These are phyloP conservation scores for Odontocerum albicorne DNA, from an alignment of 2,888 invertebrate genomes.

Conservation along the genomic window DNA sequence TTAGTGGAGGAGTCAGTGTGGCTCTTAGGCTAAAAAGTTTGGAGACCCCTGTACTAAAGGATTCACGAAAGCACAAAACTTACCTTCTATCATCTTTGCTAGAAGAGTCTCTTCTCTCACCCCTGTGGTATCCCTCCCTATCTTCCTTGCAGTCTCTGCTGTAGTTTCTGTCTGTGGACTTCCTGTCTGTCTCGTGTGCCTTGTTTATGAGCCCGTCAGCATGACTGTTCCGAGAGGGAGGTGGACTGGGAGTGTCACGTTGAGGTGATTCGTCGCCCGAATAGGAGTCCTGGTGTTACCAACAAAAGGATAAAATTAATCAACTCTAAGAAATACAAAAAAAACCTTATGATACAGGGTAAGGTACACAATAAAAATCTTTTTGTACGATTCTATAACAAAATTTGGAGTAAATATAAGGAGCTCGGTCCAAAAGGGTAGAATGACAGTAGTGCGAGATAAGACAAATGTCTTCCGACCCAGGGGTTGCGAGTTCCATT, in stretches of 20 bases:
- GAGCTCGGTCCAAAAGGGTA: no score
- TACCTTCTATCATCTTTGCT: conserved; percentile 7
- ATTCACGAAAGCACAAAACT: no score
- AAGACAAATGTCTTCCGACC: no score
- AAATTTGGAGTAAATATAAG: no score
- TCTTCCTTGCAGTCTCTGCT: background rate
- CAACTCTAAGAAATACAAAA: background rate
- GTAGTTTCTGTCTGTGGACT: conserved; percentile 12
- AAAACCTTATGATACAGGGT: background rate
- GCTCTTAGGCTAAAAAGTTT: no score
- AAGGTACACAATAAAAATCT: background rate
- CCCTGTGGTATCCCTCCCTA: conserved; percentile 6
- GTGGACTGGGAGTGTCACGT: background rate
- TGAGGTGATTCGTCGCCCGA: conserved; percentile 11
- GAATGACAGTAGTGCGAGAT: no score
- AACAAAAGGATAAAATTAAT: background rate
- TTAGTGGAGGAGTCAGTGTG: no score
- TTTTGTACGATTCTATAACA: background rate
- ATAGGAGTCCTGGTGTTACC: conserved; percentile 15
- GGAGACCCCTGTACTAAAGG: background rate
- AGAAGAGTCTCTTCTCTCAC: background rate
- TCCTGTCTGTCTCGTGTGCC: conserved; percentile 6
- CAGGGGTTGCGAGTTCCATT: no score
- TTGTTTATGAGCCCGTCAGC: background rate
- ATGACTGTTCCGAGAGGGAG: background rate